Evolutionary conservation across 2,113 vertebrate species (phyloP), one percentile per base, ranked within the genome.

Genomic region (Cololabis saira): DNA sequence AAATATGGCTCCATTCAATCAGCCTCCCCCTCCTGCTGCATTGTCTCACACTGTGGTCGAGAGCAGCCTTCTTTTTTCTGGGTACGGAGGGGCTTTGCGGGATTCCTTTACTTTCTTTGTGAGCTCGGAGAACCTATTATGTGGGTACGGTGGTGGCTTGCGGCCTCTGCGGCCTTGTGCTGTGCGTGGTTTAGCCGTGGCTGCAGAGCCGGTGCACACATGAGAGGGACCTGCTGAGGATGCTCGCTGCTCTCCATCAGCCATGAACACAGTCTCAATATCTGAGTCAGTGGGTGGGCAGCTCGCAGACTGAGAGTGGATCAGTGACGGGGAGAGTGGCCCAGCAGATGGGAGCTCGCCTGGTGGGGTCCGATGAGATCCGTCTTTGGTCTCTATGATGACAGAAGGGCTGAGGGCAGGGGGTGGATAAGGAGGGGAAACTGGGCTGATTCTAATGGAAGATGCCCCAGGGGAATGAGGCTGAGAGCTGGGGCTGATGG

Each of bases 21-120:
- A 58, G 78, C 84, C 82, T 67, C 67, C 63, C 40, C 51, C 73
- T 70, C 80, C 81, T 44, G 78, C 79, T 69, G 80, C 78, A 49
- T 74, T 1, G 80, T 82, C 81, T 93, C 91, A 93, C 86, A 94
- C 93, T 4, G 88, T 93, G 62, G 93, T 94, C 2, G 92, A 93
- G 75, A 92, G 92, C 83, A 92, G 86, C 82, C 70, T 90, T 40
- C 86, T 86, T 61, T 90, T 92, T 79, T 87, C 90, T 1, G 90
- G 90, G 63, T 92, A 91, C 1, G 91, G 91, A 24, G 90, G 91
- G 67, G 81, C 81, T 76, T 89, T 88, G 54, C 87, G 74, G 52
- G 85, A 67, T 43, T 91, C 88, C 61, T 80, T 90, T 13, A 5
- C 81, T 73, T 82, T 86, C 75, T 86, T 84, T 2, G 47, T 56